Evolutionary conservation across 2,888 invertebrate genomes (phyloP).

Genomic region (Cheilosia vernalis): DNA sequence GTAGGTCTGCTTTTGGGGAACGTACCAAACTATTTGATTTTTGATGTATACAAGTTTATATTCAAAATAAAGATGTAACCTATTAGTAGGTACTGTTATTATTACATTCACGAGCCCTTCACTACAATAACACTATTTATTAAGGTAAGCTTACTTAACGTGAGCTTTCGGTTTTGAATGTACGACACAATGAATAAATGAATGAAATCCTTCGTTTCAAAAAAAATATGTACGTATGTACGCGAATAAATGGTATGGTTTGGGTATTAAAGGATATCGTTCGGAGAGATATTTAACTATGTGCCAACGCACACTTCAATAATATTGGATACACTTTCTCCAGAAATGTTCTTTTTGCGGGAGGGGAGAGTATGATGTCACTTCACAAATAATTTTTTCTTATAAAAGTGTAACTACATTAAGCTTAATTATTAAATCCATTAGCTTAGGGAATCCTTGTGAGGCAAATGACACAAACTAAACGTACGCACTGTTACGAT

Average conservation of each 20-base stretch:
- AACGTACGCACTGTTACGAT: constrained; percentile 21
- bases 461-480: background rate
- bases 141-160: background rate
- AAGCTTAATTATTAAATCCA: background rate
- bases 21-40: no score
- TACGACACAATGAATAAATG: constrained; percentile 44
- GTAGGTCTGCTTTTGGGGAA: no score
- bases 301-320: constrained; percentile 7
- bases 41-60: no score
- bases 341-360: background rate
- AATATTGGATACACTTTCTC: background rate
- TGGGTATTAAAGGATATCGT: background rate
- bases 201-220: constrained; percentile 48
- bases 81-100: no score
- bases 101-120: background rate
- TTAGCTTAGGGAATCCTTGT: background rate
- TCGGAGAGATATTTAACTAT: background rate
- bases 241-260: background rate
- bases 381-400: background rate
- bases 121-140: background rate
- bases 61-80: no score
- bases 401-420: background rate
- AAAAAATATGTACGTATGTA: constrained; percentile 8
- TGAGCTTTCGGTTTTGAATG: background rate
- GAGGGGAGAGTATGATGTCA: background rate